Percentiles rank a stretch among this genome's conserved stretches.
Evolutionary conservation across 2,888 invertebrate genomes (phyloP).

Genomic region (Drosophila emarginata): DNA sequence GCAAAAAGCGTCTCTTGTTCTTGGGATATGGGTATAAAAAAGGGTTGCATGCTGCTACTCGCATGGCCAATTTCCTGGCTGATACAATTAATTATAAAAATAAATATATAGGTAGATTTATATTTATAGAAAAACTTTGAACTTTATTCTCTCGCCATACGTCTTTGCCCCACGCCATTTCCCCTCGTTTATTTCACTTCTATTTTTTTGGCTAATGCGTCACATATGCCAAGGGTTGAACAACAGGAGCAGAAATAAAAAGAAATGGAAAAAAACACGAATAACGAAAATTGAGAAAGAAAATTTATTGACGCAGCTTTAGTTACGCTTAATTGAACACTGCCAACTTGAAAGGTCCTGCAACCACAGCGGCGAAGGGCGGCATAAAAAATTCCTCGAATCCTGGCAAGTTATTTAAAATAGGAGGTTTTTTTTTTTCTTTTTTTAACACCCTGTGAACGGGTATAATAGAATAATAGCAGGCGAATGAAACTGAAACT

Average conservation of each 20-base stretch:
- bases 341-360: slow-evolving; percentile 70
- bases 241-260: neutral
- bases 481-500: neutral
- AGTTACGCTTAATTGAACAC: slow-evolving; percentile 73
- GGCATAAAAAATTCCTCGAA: slow-evolving; percentile 32
- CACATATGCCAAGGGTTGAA: slow-evolving; percentile 61
- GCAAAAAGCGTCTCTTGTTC: slow-evolving; percentile 1
- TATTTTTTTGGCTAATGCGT: slow-evolving; percentile 31
- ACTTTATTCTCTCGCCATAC: slow-evolving; percentile 39
- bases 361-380: slow-evolving; percentile 17
- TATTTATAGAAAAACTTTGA: slow-evolving; percentile 58
- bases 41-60: slow-evolving; percentile 52
- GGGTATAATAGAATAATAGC: neutral
- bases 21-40: slow-evolving; percentile 19
- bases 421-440: slow-evolving; percentile 36
- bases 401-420: slow-evolving; percentile 63
- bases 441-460: neutral
- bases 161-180: too few species aligned
- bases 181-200: too few species aligned
- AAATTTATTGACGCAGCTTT: slow-evolving; percentile 68
- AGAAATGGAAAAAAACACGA: slow-evolving; percentile 12
- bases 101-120: slow-evolving; percentile 44
- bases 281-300: slow-evolving; percentile 24
- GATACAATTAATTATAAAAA: slow-evolving; percentile 73
- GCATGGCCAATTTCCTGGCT: slow-evolving; percentile 42